Base-by-base conservation (phyloP, 2,888 invertebrate genomes). In the Dione juno region DNA sequence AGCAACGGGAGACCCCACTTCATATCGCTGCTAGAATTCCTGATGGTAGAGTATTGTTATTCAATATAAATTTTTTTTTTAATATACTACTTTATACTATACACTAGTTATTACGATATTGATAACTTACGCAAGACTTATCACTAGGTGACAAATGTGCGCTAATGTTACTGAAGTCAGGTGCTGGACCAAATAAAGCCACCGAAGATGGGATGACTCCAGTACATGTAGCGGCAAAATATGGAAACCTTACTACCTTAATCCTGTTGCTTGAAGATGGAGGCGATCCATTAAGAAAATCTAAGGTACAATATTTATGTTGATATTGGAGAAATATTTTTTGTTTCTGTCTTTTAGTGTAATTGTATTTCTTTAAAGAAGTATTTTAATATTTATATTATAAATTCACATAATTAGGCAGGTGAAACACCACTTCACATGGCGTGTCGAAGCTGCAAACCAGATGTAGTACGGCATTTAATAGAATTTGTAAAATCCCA, bases 191-290 rank as follows among this genome's bases (percentile, higher is more conserved):
- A 0, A 99, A 99, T 90, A 95, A 99, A 74, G 96, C 96, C 3
- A 99, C 98, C 71, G 98, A 98, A 86, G 98, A 99, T 87, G 99
- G 99, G 1, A 97, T 99, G 92, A 99, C 99, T 0, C 98, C 99
- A 0, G 96, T 99, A 6, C 99, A 99, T 84, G 98, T 99, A 19
- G 98, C 99, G 0, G 98, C 99, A 0, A 95, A 97, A 78, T 96
- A 97, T 81, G 99, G 99, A 0, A 98, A 99, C 87, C 92, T 98
- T 66, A 95, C 96, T 67, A 98, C 99, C 9, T 94, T 98, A 65
- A 91, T 96, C 77, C 94, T 99, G 8, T 94, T 99, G 13, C 93
- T 99, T 40, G 97, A 98, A 84, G 99, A 99, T 83, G 98, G 97
- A 1, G 99, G 99, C 0, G 98, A 99, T 89, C 98, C 99, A 0